phyloP scores from a whole-genome alignment of 2,888 invertebrate species.

The Mythimna impura region DNA sequence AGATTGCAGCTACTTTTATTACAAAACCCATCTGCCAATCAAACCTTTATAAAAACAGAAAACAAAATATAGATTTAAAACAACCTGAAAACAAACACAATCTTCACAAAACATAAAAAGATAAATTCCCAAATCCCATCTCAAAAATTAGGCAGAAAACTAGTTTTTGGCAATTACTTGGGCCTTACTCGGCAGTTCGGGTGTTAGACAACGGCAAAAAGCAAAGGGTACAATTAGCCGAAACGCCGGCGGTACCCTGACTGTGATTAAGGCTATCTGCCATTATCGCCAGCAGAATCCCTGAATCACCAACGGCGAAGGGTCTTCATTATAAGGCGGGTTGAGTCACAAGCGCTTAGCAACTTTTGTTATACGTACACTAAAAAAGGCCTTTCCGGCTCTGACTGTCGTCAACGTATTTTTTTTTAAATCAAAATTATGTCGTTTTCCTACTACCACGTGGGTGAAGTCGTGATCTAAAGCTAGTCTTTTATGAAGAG shows the following conservation, averaged over 20 bases:
- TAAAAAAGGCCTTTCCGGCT: too few species aligned
- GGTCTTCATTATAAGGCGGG: conserved; percentile 59
- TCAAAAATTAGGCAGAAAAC: conserved; percentile 13
- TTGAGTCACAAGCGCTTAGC: conserved; percentile 3
- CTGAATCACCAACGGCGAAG: conserved; percentile 66
- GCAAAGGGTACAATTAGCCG: conserved; percentile 55
- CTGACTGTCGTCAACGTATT: too few species aligned
- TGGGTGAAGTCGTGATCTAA: too few species aligned
- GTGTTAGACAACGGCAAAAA: conserved; percentile 54
- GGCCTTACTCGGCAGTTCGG: conserved; percentile 48
- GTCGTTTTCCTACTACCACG: too few species aligned
- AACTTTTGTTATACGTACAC: background rate
- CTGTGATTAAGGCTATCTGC: conserved; percentile 62
- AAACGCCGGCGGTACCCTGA: conserved; percentile 37
- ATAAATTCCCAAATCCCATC: conserved; percentile 24
- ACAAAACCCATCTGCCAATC: background rate
- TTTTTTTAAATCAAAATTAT: too few species aligned
- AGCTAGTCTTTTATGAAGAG: too few species aligned
- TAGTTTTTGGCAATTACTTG: conserved; percentile 59
- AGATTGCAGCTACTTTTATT: conserved; percentile 14
- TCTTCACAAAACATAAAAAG: conserved; percentile 14
- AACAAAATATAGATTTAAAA: background rate
- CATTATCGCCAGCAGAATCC: conserved; percentile 66
- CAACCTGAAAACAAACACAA: background rate
- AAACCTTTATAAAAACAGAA: background rate